These are phyloP conservation scores for Solenopsis invicta DNA, from an alignment of 1,140 invertebrate species.

Conservation along the genomic window DNA sequence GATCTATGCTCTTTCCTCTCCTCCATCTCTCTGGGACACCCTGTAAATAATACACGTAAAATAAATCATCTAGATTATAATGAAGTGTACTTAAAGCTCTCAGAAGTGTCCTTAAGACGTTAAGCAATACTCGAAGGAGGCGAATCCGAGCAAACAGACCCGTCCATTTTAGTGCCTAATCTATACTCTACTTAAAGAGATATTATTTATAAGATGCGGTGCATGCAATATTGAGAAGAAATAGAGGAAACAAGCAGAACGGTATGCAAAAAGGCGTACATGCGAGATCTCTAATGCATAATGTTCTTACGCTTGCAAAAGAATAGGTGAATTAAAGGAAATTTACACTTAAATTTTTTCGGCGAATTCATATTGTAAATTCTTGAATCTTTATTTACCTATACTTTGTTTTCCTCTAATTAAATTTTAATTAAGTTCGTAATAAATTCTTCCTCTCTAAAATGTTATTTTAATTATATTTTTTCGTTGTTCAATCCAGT, in stretches of 20 bases:
- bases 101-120: conserved; percentile 79
- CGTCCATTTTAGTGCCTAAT: conserved; percentile 85
- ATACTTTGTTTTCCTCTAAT: not conserved
- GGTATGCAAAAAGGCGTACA: conserved; percentile 54
- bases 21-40: not conserved
- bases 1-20: not conserved
- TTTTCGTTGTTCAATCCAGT: not conserved
- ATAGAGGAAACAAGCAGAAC: not conserved
- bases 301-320: conserved; percentile 58
- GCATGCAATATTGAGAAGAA: conserved; percentile 23
- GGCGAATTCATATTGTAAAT: conserved; percentile 17
- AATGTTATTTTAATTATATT: conserved; percentile 23
- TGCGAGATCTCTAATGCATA: conserved; percentile 74
- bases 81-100: conserved; percentile 83
- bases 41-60: conserved; percentile 21
- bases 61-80: conserved; percentile 39
- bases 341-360: conserved; percentile 8
- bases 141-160: conserved; percentile 75
- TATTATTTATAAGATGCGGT: conserved; percentile 73
- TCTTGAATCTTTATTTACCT: not conserved
- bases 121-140: conserved; percentile 72
- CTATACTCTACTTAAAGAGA: conserved; percentile 65
- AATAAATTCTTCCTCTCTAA: not conserved
- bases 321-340: conserved; percentile 13
- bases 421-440: conserved; percentile 17